Conservation (phyloP, 2,888 invertebrate genomes). For the Portevinia maculata region DNA sequence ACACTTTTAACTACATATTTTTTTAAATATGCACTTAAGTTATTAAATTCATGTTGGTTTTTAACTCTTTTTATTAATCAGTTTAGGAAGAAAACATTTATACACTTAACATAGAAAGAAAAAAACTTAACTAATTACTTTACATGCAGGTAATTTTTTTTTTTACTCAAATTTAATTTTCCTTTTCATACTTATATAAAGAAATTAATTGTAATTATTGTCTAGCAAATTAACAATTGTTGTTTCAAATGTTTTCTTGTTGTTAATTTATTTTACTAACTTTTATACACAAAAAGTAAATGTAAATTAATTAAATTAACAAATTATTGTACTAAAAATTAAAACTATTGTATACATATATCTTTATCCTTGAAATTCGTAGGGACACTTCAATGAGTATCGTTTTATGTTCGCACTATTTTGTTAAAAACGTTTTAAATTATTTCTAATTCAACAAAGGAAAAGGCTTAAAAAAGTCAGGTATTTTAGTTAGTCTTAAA, state of each 20-base stretch:
- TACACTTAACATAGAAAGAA: constrained; percentile 19
- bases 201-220: constrained; percentile 76
- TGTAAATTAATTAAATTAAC: constrained; percentile 19
- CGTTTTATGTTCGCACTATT: constrained; percentile 13
- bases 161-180: constrained; percentile 7
- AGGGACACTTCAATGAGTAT: constrained; percentile 72
- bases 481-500: constrained; percentile 66
- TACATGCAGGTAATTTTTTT: constrained; percentile 48
- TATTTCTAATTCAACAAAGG: constrained; percentile 19
- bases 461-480: constrained; percentile 22
- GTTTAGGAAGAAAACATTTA: constrained; percentile 33
- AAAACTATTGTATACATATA: no score
- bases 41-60: constrained; percentile 10
- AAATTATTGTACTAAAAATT: constrained; percentile 23
- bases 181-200: constrained; percentile 33
- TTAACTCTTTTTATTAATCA: neutral
- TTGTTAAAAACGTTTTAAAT: constrained; percentile 20
- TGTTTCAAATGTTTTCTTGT: constrained; percentile 32
- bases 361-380: constrained; percentile 62
- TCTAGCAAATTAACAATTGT: constrained; percentile 75
- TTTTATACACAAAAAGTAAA: constrained; percentile 41
- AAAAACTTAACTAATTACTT: constrained; percentile 31
- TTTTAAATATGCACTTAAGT: constrained; percentile 41
- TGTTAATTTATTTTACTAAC: constrained; percentile 40
- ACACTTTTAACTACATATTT: constrained; percentile 57